phyloP scores from a whole-genome alignment of 2,888 invertebrate species.

The Drosophila stalkeri region DNA sequence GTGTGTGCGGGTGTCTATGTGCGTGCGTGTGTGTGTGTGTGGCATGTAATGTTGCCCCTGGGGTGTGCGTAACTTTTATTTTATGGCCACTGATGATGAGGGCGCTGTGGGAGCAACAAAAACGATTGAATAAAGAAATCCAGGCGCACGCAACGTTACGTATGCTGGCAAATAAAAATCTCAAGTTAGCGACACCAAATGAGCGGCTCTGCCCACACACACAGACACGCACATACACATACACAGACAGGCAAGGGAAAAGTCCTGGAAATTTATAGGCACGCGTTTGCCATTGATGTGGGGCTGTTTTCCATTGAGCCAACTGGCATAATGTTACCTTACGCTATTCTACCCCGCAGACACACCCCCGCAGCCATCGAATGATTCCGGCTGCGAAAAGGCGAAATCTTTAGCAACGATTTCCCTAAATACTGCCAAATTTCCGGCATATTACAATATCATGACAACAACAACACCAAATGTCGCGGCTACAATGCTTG shows the following conservation, averaged over 20 bases:
- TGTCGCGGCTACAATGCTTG: slow-evolving; percentile 47
- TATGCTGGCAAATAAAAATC: slow-evolving; percentile 56
- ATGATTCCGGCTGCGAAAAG: slow-evolving; percentile 45
- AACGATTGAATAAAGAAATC: slow-evolving; percentile 77
- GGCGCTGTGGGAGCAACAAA: slow-evolving; percentile 74
- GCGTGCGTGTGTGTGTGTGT: slow-evolving; percentile 18
- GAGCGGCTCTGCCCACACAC: slow-evolving; percentile 33
- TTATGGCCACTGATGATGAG: slow-evolving; percentile 78
- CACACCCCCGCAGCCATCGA: slow-evolving; percentile 11
- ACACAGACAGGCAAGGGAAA: slow-evolving; percentile 1
- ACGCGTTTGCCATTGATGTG: slow-evolving; percentile 58
- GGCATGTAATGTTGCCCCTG: slow-evolving; percentile 66
- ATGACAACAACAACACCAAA: slow-evolving; percentile 46
- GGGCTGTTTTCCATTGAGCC: slow-evolving; percentile 22
- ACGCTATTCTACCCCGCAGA: slow-evolving; percentile 31
- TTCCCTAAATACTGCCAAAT: slow-evolving; percentile 81
- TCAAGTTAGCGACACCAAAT: slow-evolving; percentile 69
- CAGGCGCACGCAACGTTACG: slow-evolving; percentile 33
- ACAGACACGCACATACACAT: neutral
- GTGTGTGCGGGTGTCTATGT: slow-evolving; percentile 3
- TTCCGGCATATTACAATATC: slow-evolving; percentile 79
- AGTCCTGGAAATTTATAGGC: slow-evolving; percentile 71
- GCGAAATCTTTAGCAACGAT: slow-evolving; percentile 78
- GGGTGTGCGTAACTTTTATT: slow-evolving; percentile 82
- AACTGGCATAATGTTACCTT: slow-evolving; percentile 63